phyloP scores from a whole-genome alignment of 2,113 vertebrate genomes.

The Triplophysa dalaica region DNA sequence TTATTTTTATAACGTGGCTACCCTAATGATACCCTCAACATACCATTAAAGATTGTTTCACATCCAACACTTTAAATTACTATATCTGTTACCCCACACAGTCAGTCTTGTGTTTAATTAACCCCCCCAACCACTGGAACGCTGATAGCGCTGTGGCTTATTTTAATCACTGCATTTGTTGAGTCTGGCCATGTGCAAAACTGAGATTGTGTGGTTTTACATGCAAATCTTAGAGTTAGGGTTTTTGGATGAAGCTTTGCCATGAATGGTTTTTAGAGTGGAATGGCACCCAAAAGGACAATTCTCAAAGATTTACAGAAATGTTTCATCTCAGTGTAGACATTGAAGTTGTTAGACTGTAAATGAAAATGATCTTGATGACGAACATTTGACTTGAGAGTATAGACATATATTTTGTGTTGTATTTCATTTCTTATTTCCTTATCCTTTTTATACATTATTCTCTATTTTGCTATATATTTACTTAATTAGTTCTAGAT shows the following conservation, averaged over 20 bases:
- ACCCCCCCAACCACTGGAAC: slow-evolving; percentile 12
- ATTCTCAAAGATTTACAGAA: neutral
- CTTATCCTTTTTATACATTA: too few relatives aligned
- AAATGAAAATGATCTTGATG: too few relatives aligned
- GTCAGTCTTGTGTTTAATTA: slow-evolving; percentile 36
- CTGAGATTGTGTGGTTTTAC: neutral
- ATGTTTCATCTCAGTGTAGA: neutral
- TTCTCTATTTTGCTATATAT: too few relatives aligned
- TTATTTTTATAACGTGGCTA: neutral
- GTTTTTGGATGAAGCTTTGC: neutral
- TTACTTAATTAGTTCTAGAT: too few relatives aligned
- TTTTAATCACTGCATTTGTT: neutral
- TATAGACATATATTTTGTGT: too few relatives aligned
- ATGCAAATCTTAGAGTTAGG: neutral
- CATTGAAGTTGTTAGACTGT: too few relatives aligned
- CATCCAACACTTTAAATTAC: slow-evolving; percentile 32
- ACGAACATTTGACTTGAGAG: too few relatives aligned
- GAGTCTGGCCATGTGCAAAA: neutral
- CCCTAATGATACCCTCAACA: slow-evolving; percentile 10
- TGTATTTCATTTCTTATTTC: too few relatives aligned
- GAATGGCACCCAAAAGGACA: neutral
- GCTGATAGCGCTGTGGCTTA: slow-evolving; percentile 14
- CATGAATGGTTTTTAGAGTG: neutral
- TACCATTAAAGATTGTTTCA: slow-evolving; percentile 4
- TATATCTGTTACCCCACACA: neutral